phyloP scores from a whole-genome alignment of 2,888 invertebrate species.

The Hirtodrosophila histrioides region DNA sequence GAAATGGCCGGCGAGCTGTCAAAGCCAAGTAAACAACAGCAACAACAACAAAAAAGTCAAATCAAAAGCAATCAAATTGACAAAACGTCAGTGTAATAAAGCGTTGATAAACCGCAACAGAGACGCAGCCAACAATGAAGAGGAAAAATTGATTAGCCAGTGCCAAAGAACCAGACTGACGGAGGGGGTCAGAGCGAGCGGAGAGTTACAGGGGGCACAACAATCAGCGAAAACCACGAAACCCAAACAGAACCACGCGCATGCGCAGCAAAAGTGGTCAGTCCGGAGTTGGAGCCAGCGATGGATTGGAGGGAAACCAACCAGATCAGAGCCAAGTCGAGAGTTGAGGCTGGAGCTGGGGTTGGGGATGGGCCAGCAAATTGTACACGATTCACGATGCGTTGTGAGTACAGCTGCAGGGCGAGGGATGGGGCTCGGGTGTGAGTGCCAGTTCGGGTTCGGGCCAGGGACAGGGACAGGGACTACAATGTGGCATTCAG shows the following conservation, averaged over 20 bases:
- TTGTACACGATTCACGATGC: conserved; percentile 74
- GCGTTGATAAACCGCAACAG: conserved; percentile 80
- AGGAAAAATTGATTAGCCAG: conserved; percentile 66
- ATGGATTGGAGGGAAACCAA: neutral
- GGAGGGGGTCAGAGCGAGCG: neutral
- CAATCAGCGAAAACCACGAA: conserved; percentile 58
- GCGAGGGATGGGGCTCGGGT: neutral
- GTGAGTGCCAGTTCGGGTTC: neutral
- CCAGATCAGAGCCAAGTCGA: conserved; percentile 1
- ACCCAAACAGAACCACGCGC: conserved; percentile 47
- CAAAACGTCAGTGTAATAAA: conserved; percentile 82
- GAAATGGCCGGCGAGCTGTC: conserved; percentile 47
- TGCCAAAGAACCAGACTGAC: conserved; percentile 8
- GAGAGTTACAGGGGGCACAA: neutral
- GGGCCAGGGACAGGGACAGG: conserved; percentile 6
- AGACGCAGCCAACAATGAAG: conserved; percentile 47
- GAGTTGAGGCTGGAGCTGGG: conserved; percentile 32
- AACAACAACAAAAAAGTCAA: conserved; percentile 50
- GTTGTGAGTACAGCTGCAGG: conserved; percentile 13
- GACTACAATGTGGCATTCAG: conserved; percentile 65
- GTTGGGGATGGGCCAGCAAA: conserved; percentile 60
- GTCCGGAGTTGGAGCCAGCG: conserved; percentile 21
- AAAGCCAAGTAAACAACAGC: conserved; percentile 11
- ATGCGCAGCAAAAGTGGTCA: conserved; percentile 66
- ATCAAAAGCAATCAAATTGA: conserved; percentile 83